Percentiles rank a stretch among this genome's conserved stretches.
Conservation (phyloP, 1,140 invertebrate genomes). For the Aradophagus sp. region DNA sequence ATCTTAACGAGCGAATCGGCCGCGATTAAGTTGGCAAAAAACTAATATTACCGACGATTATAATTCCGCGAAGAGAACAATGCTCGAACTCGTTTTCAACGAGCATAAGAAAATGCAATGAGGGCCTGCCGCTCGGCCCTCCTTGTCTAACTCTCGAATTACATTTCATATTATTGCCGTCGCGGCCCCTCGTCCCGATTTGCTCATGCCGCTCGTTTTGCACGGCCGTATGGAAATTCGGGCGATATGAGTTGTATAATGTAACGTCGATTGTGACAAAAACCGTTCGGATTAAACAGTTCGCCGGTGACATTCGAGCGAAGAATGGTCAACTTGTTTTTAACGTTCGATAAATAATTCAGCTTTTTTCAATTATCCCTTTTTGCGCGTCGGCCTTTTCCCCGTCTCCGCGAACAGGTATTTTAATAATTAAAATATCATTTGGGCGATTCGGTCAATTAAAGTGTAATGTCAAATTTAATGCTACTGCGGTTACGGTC, state of each 20-base stretch:
- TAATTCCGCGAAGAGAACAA: constrained; percentile 68
- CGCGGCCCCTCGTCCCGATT: constrained; percentile 17
- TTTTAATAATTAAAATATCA: too few species aligned
- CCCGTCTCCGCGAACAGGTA: too few species aligned
- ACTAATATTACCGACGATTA: constrained; percentile 67
- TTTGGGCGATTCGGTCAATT: too few species aligned
- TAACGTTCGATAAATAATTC: too few species aligned
- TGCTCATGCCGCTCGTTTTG: constrained; percentile 13
- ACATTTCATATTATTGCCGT: constrained; percentile 33
- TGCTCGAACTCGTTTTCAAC: constrained; percentile 59
- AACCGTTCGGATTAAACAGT: background rate
- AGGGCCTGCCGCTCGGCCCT: constrained; percentile 20
- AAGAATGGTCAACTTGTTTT: too few species aligned
- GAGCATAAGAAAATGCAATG: constrained; percentile 49
- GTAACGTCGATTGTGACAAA: constrained; percentile 14
- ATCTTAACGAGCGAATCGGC: constrained; percentile 68
- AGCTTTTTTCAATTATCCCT: too few species aligned
- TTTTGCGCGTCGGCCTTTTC: too few species aligned
- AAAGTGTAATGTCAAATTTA: too few species aligned
- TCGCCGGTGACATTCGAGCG: too few species aligned
- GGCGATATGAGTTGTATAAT: constrained; percentile 27
- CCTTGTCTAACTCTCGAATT: constrained; percentile 12
- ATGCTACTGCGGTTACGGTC: too few species aligned
- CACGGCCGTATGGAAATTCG: constrained; percentile 31
- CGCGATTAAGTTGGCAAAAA: constrained; percentile 66